Base-by-base conservation (phyloP, 2,888 invertebrate genomes). In the Orthosia cruda region DNA sequence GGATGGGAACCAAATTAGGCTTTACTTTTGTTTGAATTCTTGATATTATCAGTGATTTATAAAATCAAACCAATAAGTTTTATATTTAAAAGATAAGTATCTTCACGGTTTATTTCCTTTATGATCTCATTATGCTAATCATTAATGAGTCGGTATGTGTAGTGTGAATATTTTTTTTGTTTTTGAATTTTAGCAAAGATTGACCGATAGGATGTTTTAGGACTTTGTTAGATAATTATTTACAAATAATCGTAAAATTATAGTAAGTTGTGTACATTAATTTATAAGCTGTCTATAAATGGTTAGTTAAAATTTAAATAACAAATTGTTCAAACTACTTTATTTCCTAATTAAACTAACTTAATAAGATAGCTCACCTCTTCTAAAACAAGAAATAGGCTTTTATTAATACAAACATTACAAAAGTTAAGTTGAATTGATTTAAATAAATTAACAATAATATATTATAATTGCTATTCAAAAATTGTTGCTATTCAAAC, bases 401-500 rank as follows among this genome's bases (percentile, higher is more conserved):
- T 62, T 78, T 72, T 49, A 86, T 81, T 80, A 80, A 89, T 89
- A 87, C 83, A 90, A 88, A 88, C 87, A 87, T 83, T 85, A 83
- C 72, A 63, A 81, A 80, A 89, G 88, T 87, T 86, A 88, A 85
- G 76, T 74, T 47, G 83, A 91, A 91, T 78, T 85, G 88, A 94
- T 94, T 94, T 93, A 89, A 94, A 94, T 95, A 94, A 94, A 94
- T 94, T 93, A 91, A 90, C 93, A 90, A 91, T 92, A n/a, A n/a
- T n/a, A n/a, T n/a, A n/a, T n/a, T n/a, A n/a, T n/a, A n/a, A n/a
- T n/a, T n/a, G n/a, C n/a, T n/a, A n/a, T n/a, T n/a, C n/a, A n/a
- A n/a, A n/a, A n/a, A n/a, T n/a, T n/a, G n/a, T n/a, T n/a, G 20
- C 2, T 23, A n/a, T 7, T 45, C 45, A 47, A 62, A 23, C 13